Evolutionary conservation across 2,797 vertebrate species (phyloP).

Genomic region (Mus minutoides): DNA sequence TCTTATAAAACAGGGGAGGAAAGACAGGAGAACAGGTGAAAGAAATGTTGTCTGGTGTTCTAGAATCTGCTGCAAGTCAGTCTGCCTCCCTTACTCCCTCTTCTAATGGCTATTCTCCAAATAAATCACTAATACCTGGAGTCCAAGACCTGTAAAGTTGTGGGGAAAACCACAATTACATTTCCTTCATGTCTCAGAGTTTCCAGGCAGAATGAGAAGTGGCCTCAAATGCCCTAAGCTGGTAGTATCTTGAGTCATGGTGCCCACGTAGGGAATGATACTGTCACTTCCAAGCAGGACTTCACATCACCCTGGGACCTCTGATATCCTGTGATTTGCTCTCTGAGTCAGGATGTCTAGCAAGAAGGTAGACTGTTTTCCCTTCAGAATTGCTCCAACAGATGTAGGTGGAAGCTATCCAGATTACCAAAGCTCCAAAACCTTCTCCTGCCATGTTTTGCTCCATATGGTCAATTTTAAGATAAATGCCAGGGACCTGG

Average conservation of each 20-base stretch:
- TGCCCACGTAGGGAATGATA: background rate
- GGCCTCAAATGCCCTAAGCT: background rate
- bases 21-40: background rate
- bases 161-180: background rate
- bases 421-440: background rate
- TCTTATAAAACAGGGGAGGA: background rate
- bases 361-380: background rate
- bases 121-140: background rate
- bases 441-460: background rate
- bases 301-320: background rate
- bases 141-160: background rate
- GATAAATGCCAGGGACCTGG: background rate
- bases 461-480: background rate
- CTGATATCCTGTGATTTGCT: background rate
- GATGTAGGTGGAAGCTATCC: background rate
- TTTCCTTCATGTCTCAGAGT: background rate
- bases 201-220: background rate
- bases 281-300: background rate
- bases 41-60: background rate
- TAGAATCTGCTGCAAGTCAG: background rate
- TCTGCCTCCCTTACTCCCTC: background rate
- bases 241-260: background rate
- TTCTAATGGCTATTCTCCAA: background rate
- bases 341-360: background rate
- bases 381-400: background rate